These are phyloP conservation scores for Xiphias gladius DNA, from an alignment of 2,113 vertebrate genomes.

Conservation along the genomic window DNA sequence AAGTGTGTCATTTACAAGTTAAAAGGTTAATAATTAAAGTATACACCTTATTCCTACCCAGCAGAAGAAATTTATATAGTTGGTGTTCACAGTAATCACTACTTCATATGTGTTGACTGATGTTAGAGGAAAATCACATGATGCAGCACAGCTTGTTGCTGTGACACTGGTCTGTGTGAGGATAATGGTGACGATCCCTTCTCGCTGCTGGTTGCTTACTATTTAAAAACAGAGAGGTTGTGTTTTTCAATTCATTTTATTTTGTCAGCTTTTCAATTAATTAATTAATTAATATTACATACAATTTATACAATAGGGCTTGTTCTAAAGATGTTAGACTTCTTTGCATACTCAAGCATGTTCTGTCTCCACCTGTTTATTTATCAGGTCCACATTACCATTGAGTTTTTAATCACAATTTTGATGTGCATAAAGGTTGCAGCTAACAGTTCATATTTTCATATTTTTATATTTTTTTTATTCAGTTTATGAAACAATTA, in stretches of 20 bases:
- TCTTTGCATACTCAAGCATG: too few relatives aligned
- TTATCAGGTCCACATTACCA: too few relatives aligned
- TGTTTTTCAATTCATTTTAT: background rate
- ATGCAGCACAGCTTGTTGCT: background rate
- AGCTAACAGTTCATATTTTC: too few relatives aligned
- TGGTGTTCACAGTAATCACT: background rate
- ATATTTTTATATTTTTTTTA: too few relatives aligned
- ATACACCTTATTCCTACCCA: background rate
- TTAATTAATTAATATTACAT: too few relatives aligned
- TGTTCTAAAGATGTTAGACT: too few relatives aligned
- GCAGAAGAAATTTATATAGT: too few relatives aligned
- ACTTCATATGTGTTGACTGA: background rate
- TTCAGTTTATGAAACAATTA: too few relatives aligned
- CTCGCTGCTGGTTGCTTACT: background rate
- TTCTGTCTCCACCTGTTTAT: too few relatives aligned
- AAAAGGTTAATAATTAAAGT: background rate
- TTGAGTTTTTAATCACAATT: too few relatives aligned
- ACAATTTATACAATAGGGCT: too few relatives aligned
- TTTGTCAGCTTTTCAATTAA: background rate
- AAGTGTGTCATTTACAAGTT: background rate
- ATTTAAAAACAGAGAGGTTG: background rate
- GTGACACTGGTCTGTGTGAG: constrained; percentile 4
- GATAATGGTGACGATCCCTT: background rate
- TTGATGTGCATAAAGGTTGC: too few relatives aligned
- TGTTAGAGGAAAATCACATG: background rate